Base-by-base conservation (phyloP, 2,797 vertebrate species). In the Protonibea diacanthus region DNA sequence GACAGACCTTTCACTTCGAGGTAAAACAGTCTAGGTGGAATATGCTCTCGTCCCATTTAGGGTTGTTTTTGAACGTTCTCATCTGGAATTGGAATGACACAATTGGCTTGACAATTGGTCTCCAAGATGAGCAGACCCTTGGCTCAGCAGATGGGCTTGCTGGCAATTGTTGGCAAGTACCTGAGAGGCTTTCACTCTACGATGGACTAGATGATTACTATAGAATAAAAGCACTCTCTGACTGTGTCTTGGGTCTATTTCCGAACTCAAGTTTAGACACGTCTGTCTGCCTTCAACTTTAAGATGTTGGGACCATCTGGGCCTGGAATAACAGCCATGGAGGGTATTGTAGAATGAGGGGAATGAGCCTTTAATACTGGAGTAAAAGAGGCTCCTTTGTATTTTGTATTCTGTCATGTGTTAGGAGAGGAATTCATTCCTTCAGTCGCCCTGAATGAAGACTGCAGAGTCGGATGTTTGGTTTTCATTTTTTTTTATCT, bases 401-500 rank as follows among this genome's bases (percentile, higher is more conserved):
- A 63, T 45, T 63, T 51, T 38, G 42, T 25, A 25, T 75, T 74
- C 4, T 68, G 52, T 45, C 11, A 48, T 23, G 6, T 21, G 58
- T 64, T 49, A n/a, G n/a, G 40, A 47, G 20, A 51, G 62, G 60
- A 65, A 70, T 78, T 80, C 59, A 80, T 74, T 76, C 53, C 60
- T 71, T 53, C 18, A 12, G 25, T 69, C 45, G 9, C 56, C 45
- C 38, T 56, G 53, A 66, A 80, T 75, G 51, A 72, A 72, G 64
- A 64, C 61, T 51, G 69, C 60, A 74, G 63, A 47, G 40, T 33
- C 2, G 17, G 73, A 64, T 78, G 69, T 87, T 84, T 87, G 71
- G 51, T 79, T 76, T 88, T 81, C 33, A 76, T 75, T 86, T 84
- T 81, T 60, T 76, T 87, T 85, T 61, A 77, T 88, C 57, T 64